A percentile compares a stretch with the other conserved stretches of the same genome.
phyloP scores from a whole-genome alignment of 2,113 vertebrate species.

The Marmota monax region DNA sequence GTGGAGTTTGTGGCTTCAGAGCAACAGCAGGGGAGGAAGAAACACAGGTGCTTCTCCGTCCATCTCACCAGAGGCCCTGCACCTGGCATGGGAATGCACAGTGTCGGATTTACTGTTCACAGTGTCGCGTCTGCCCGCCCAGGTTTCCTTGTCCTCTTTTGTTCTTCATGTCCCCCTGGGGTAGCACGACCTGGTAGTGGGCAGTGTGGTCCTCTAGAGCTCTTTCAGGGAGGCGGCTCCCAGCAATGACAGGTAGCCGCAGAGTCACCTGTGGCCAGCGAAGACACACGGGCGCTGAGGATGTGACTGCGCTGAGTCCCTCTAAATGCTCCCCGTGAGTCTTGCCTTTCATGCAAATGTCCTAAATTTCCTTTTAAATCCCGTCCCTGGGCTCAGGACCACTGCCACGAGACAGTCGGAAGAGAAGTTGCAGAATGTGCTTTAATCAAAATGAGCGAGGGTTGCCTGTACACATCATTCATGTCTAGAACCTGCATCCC shows the following conservation, averaged over 20 bases:
- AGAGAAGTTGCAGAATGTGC: constrained; percentile 35
- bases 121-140: neutral
- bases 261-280: neutral
- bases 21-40: neutral
- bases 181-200: neutral
- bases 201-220: neutral
- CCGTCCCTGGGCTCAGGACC: neutral
- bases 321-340: neutral
- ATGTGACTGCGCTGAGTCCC: rapidly evolving
- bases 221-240: neutral
- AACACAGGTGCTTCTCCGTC: neutral
- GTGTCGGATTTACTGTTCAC: neutral
- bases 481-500: constrained; percentile 57
- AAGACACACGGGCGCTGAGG: neutral
- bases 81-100: neutral
- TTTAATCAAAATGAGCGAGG: constrained; percentile 49
- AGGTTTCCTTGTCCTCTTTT: neutral
- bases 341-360: neutral
- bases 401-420: neutral
- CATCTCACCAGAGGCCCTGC: neutral
- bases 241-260: neutral
- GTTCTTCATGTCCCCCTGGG: neutral
- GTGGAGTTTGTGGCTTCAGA: neutral
- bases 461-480: constrained; percentile 66
- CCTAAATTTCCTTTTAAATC: neutral